These are phyloP conservation scores for Neogobius melanostomus DNA, from an alignment of 2,113 vertebrate genomes.

Conservation along the genomic window DNA sequence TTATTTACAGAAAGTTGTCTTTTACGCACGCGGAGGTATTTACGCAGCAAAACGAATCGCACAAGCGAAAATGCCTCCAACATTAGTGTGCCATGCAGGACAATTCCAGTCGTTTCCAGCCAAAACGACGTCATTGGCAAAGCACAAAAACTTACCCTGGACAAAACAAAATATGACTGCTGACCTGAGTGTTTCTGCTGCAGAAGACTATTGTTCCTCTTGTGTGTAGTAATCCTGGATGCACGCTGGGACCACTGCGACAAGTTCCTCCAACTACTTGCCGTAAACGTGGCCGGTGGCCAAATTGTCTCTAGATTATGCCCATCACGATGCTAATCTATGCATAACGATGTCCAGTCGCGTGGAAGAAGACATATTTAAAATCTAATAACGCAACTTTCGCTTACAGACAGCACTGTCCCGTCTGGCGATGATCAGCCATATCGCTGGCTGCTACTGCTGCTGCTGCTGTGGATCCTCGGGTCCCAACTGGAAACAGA, in stretches of 20 bases:
- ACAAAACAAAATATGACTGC: slow-evolving; percentile 14
- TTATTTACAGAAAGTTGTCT: neutral
- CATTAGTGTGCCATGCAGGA: slow-evolving; percentile 51
- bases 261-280: slow-evolving; percentile 70
- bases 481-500: slow-evolving; percentile 58
- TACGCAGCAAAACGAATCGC: slow-evolving; percentile 2
- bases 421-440: slow-evolving; percentile 62
- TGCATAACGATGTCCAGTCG: slow-evolving; percentile 20
- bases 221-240: slow-evolving; percentile 57
- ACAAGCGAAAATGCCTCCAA: slow-evolving; percentile 30
- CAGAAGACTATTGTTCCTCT: slow-evolving; percentile 68
- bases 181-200: slow-evolving; percentile 62
- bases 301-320: neutral
- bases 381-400: slow-evolving; percentile 32
- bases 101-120: neutral
- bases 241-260: slow-evolving; percentile 70
- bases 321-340: slow-evolving; percentile 9
- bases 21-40: neutral
- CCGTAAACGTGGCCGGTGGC: slow-evolving; percentile 24
- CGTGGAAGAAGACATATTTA: neutral
- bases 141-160: neutral
- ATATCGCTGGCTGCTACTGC: slow-evolving; percentile 37
- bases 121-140: neutral
- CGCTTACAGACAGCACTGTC: slow-evolving; percentile 46
- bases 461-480: slow-evolving; percentile 50